A percentile compares a stretch with the other conserved stretches of the same genome.
Evolutionary conservation across 2,888 invertebrate genomes (phyloP).

Genomic region (Chaitophorus viminalis): DNA sequence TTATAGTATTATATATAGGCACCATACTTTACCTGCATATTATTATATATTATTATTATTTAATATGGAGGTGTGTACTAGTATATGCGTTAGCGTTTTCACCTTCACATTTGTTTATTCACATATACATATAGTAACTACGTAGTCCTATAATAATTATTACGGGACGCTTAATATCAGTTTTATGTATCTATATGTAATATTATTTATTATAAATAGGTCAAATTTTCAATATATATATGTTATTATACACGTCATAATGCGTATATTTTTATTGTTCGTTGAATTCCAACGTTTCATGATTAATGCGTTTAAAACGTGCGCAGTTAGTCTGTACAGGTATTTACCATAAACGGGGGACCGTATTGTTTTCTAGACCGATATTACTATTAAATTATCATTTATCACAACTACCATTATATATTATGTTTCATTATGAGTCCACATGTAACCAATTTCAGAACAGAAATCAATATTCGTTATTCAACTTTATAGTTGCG

Average conservation of each 20-base stretch:
- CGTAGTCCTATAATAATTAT: not conserved
- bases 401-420: not conserved
- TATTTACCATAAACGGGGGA: not conserved
- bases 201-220: not conserved
- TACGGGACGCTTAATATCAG: not conserved
- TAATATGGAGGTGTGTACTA: not conserved
- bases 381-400: not conserved
- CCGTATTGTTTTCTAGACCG: not conserved
- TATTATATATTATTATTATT: no score
- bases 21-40: not conserved
- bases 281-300: not conserved
- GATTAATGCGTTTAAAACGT: not conserved
- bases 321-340: not conserved
- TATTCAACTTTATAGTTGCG: no score
- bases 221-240: not conserved
- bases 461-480: no score
- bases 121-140: not conserved
- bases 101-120: conserved; percentile 17
- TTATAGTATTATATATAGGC: not conserved
- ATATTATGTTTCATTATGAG: not conserved
- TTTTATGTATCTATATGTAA: no score
- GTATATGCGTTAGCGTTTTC: not conserved
- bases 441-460: no score
- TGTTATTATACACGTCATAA: not conserved
- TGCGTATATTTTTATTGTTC: not conserved